phyloP scores from a whole-genome alignment of 2,888 invertebrate species.

The Agonopterix alstromeriana region DNA sequence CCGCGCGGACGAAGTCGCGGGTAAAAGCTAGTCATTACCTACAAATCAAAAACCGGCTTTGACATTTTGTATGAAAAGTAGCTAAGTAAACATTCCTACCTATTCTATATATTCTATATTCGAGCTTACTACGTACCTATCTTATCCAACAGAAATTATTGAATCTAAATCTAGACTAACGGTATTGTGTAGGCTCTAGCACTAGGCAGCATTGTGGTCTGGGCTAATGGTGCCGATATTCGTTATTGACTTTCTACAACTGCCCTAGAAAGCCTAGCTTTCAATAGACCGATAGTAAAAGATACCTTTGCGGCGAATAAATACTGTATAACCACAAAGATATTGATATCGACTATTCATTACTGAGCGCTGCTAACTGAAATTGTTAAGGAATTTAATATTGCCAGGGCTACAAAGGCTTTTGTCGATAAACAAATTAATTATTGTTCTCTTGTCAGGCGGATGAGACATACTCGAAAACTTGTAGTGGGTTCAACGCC shows the following conservation, averaged over 20 bases:
- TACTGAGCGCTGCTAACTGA: slow-evolving; percentile 3
- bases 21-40: too few species aligned
- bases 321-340: slow-evolving; percentile 2
- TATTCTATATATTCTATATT: too few species aligned
- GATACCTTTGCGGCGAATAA: slow-evolving; percentile 20
- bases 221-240: slow-evolving; percentile 35
- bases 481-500: neutral
- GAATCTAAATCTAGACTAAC: slow-evolving; percentile 6
- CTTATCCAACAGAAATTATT: too few species aligned
- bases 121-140: too few species aligned
- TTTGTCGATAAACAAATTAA: neutral
- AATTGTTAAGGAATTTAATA: slow-evolving; percentile 2
- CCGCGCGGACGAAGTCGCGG: too few species aligned
- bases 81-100: too few species aligned
- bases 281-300: slow-evolving; percentile 7
- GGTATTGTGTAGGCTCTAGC: slow-evolving; percentile 5
- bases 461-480: neutral
- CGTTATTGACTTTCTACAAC: slow-evolving; percentile 58
- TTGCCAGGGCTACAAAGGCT: neutral
- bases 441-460: neutral
- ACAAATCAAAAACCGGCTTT: too few species aligned
- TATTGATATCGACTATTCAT: slow-evolving; percentile 12
- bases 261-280: slow-evolving; percentile 43
- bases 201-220: slow-evolving; percentile 29
- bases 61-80: too few species aligned